phyloP scores from a whole-genome alignment of 2,797 vertebrate species.

The Sebastolobus altivelis region DNA sequence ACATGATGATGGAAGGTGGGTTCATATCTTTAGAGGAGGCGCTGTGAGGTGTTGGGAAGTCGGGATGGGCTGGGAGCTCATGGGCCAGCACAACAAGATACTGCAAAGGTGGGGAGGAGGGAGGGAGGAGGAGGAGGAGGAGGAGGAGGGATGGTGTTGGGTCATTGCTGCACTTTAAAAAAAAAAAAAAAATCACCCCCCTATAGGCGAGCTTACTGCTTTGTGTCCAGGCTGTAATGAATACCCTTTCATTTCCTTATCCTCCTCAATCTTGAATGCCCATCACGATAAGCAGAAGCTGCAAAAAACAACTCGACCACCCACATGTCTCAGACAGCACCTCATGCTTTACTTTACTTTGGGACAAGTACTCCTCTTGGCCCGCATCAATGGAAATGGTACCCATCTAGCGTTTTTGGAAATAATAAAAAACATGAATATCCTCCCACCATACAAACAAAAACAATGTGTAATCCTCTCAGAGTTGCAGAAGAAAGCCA shows the following conservation, averaged over 20 bases:
- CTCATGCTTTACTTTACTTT: constrained; percentile 35
- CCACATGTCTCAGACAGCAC: constrained; percentile 53
- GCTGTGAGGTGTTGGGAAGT: constrained; percentile 57
- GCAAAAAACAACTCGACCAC: constrained; percentile 50
- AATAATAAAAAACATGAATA: constrained; percentile 42
- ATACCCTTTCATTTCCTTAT: constrained; percentile 22
- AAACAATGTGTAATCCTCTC: constrained; percentile 62
- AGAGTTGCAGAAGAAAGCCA: constrained; percentile 53
- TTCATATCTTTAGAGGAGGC: constrained; percentile 38
- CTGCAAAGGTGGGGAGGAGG: constrained; percentile 57
- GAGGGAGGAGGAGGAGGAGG: background rate
- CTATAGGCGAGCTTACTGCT: constrained; percentile 31
- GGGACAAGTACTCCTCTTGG: constrained; percentile 50
- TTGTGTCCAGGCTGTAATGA: constrained; percentile 33
- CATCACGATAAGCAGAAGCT: constrained; percentile 15
- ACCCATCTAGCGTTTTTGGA: constrained; percentile 19
- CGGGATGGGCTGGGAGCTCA: constrained; percentile 60
- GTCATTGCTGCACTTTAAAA: constrained; percentile 58
- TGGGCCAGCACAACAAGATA: constrained; percentile 62
- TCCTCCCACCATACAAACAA: constrained; percentile 43
- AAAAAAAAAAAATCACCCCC: constrained; percentile 39
- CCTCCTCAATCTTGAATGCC: constrained; percentile 34
- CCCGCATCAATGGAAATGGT: constrained; percentile 44
- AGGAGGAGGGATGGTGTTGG: constrained; percentile 26
- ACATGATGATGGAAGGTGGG: constrained; percentile 10